phyloP scores from a whole-genome alignment of 2,888 invertebrate genomes.

The Sarcophaga caerulescens region DNA sequence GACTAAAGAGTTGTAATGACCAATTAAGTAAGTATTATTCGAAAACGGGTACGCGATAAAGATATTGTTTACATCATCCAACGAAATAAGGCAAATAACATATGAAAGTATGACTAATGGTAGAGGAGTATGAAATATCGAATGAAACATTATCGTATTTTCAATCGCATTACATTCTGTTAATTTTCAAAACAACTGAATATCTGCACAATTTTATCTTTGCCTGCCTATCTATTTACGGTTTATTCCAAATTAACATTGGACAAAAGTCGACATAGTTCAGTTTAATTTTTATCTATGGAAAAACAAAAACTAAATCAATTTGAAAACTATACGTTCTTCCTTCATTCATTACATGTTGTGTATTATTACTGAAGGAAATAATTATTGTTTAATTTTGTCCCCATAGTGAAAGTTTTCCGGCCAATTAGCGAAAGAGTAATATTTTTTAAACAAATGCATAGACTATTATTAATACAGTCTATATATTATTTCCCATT shows the following conservation, averaged over 20 bases:
- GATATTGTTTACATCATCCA: no score
- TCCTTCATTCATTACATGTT: not conserved
- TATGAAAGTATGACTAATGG: no score
- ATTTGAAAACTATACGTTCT: not conserved
- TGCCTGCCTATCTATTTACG: not conserved
- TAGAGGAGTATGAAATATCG: no score
- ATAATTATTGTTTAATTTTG: slow-evolving; percentile 31
- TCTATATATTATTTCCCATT: slow-evolving; percentile 11
- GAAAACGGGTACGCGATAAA: no score
- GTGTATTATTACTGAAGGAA: not conserved
- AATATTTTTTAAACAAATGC: not conserved
- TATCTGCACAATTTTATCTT: slow-evolving; percentile 7
- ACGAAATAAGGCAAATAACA: no score
- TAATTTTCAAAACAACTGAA: no score
- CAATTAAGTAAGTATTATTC: no score
- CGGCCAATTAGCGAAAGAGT: slow-evolving; percentile 16
- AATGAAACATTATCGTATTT: no score
- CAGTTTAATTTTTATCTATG: not conserved
- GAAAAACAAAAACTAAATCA: not conserved
- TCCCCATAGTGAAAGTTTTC: not conserved
- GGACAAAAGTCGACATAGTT: slow-evolving; percentile 1
- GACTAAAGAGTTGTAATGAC: no score
- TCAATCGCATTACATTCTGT: no score
- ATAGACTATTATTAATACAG: not conserved
- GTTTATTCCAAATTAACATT: not conserved